Percentiles rank a stretch among this genome's conserved stretches.
Evolutionary conservation across 2,797 vertebrate species (phyloP).

Genomic region (Zalophus californianus): DNA sequence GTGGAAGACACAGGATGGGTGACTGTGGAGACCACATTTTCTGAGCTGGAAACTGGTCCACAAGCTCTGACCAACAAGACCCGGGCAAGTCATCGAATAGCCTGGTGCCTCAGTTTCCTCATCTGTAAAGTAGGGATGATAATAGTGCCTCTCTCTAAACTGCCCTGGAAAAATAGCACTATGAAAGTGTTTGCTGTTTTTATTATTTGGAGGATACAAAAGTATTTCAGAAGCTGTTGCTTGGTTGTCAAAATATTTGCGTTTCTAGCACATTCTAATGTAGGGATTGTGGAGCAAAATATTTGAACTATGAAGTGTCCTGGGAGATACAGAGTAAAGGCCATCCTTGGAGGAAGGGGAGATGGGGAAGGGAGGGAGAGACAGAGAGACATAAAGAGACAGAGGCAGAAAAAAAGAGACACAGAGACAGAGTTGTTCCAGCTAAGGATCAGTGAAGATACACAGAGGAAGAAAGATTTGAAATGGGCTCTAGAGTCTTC

Average conservation of each 20-base stretch:
- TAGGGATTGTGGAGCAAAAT: not conserved
- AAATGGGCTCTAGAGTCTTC: not conserved
- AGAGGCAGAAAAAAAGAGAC: not conserved
- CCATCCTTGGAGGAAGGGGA: not conserved
- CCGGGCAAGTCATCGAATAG: not conserved
- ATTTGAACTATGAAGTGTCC: slow-evolving; percentile 59
- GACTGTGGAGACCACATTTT: not conserved
- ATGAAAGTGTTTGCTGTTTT: slow-evolving; percentile 15
- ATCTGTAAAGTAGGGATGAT: not conserved
- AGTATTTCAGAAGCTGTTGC: slow-evolving; percentile 65
- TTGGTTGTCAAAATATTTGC: slow-evolving; percentile 66
- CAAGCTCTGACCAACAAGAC: not conserved
- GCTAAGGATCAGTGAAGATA: not conserved
- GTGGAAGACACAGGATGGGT: not conserved
- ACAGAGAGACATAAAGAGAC: not conserved
- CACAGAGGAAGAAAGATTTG: not conserved
- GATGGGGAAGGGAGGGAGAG: not conserved
- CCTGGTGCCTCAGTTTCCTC: not conserved
- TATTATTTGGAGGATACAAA: not conserved
- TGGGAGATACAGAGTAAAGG: not conserved
- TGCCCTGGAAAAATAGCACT: slow-evolving; percentile 21
- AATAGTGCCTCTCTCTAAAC: not conserved
- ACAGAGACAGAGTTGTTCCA: not conserved
- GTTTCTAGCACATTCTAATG: slow-evolving; percentile 55
- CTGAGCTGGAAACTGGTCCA: not conserved